Evolutionary conservation across 2,797 vertebrate species (phyloP).

Genomic region (Staurois parvus): DNA sequence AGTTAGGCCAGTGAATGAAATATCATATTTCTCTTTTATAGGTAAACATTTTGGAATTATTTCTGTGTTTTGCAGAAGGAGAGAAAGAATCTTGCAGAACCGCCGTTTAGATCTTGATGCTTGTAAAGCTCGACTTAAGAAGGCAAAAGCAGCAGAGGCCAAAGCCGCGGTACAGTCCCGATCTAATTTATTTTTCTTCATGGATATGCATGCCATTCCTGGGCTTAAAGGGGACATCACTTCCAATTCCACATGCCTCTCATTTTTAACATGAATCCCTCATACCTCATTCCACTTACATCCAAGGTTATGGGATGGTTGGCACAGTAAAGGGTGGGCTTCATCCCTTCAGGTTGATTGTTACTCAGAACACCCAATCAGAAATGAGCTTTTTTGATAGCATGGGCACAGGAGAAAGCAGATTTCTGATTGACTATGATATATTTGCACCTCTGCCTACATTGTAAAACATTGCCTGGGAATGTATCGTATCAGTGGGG

Average conservation of each 20-base stretch:
- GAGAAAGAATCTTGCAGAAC: conserved; percentile 88
- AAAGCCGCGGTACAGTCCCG: conserved; percentile 84
- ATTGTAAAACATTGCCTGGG: too few relatives aligned
- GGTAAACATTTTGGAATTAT: background rate
- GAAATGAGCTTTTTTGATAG: too few relatives aligned
- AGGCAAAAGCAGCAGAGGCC: conserved; percentile 88
- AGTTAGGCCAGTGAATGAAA: too few relatives aligned
- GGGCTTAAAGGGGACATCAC: conserved; percentile 4
- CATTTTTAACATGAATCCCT: background rate
- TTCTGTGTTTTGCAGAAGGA: conserved; percentile 81
- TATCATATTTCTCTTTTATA: background rate
- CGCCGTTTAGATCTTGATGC: conserved; percentile 90
- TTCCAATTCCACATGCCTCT: conserved; percentile 16
- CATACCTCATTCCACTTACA: conserved; percentile 23
- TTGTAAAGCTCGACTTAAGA: conserved; percentile 91
- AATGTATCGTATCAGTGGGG: too few relatives aligned
- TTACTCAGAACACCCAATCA: too few relatives aligned
- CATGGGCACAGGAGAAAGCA: too few relatives aligned
- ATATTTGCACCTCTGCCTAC: too few relatives aligned
- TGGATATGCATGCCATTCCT: conserved; percentile 16
- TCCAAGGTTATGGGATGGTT: background rate
- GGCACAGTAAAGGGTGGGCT: too few relatives aligned
- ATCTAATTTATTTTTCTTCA: background rate
- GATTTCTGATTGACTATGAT: too few relatives aligned
- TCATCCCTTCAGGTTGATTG: too few relatives aligned